Evolutionary conservation across 2,113 vertebrate species (phyloP), one percentile per base, ranked within the genome.

Genomic region (Myotis yumanensis): DNA sequence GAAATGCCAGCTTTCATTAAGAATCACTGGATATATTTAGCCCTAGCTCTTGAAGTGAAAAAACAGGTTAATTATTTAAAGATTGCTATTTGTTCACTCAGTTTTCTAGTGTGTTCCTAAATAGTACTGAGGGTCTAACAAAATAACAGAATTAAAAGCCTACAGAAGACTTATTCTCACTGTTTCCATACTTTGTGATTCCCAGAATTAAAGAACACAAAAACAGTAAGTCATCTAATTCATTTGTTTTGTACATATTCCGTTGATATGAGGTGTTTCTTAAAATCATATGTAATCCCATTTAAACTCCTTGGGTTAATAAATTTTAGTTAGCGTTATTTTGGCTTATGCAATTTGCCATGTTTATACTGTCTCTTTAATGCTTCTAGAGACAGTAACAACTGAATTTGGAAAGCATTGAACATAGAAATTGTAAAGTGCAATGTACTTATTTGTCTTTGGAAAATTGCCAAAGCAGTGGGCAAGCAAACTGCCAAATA

Each of bases 401-500:
- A 94, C 30, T 77, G 88, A 83, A 59, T 51, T 46, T 94, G 82
- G 73, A 72, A 97, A 23, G 0, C 59, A 76, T 89, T 96, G 76
- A 82, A 90, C 23, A 59, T 51, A 88, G 54, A 97, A 64, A 95
- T 3, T 59, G 30, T 54, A 75, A 95, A 93, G 72, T 71, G 14
- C 4, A 8, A 14, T 91, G 48, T 69, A 92, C 23, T 89, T 96
- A 62, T 86, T 95, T 46, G 3, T 15, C 4, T 82, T 88, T 98
- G 98, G 96, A 97, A 96, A 92, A 7, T 40, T 91, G 98, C 97
- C 98, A 98, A 96, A 95, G 71, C 84, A 96, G 64, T 73, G 97
- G 94, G 93, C 96, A 95, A 96, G 95, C 86, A 73, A 91, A 95
- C 16, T 86, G 97, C 95, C 96, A 98, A 97, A 97, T 92, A 96